Evolutionary conservation across 2,113 vertebrate genomes (phyloP).

Genomic region (Boleophthalmus pectinirostris): DNA sequence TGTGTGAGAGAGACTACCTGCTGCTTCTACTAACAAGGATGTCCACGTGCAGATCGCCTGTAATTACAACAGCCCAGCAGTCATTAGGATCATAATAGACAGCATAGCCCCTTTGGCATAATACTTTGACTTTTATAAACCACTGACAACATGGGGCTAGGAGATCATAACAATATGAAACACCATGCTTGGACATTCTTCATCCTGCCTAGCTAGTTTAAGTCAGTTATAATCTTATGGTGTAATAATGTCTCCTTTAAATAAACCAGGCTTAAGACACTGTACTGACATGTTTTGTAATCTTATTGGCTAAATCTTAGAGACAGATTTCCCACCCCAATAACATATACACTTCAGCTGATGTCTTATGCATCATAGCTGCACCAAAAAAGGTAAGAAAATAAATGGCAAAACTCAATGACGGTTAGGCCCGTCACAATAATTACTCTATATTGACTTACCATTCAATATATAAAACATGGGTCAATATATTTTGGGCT

Average conservation of each 20-base stretch:
- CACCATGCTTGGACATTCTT: background rate
- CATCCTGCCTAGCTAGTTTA: background rate
- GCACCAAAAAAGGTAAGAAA: background rate
- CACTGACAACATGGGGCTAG: background rate
- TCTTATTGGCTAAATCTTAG: background rate
- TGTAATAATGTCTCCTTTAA: background rate
- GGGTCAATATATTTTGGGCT: too few relatives aligned
- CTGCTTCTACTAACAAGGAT: conserved; percentile 21
- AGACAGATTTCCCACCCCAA: too few relatives aligned
- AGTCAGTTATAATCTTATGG: too few relatives aligned
- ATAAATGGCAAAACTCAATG: too few relatives aligned
- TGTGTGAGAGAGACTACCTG: conserved; percentile 6
- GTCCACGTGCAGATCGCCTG: conserved; percentile 14
- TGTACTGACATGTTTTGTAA: background rate
- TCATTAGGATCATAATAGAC: conserved; percentile 21
- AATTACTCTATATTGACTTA: too few relatives aligned
- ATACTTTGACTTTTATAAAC: conserved; percentile 11
- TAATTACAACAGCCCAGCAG: conserved; percentile 20
- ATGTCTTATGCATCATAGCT: background rate
- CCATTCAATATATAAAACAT: too few relatives aligned
- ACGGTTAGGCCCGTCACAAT: too few relatives aligned
- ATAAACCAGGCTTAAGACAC: background rate
- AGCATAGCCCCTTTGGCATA: background rate
- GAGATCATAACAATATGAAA: background rate
- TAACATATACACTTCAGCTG: background rate